Conservation (phyloP, 1,140 invertebrate species). For the Argopecten irradians region DNA sequence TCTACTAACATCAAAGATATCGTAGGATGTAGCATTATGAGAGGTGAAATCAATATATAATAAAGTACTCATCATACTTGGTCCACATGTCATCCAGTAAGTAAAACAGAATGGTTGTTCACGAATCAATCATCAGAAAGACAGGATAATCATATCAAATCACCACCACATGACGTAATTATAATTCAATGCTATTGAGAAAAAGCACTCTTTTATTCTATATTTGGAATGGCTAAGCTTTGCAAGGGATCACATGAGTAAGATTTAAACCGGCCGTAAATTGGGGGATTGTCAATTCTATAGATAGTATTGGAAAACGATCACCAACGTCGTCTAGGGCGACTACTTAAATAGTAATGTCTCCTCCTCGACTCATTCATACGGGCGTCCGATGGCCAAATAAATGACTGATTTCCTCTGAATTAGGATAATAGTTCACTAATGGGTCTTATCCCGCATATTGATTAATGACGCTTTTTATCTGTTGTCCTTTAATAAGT, state of each 20-base stretch:
- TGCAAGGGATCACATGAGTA: neutral
- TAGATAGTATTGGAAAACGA: neutral
- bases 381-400: neutral
- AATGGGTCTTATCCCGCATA: neutral
- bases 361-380: neutral
- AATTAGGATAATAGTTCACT: neutral
- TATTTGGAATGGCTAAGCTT: constrained; percentile 2
- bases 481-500: neutral
- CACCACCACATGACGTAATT: neutral
- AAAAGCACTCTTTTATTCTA: neutral
- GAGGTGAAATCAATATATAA: no score
- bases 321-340: neutral
- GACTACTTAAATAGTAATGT: neutral
- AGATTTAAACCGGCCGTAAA: neutral
- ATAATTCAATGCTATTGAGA: neutral
- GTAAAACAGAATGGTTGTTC: no score
- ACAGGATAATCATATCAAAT: neutral
- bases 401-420: neutral
- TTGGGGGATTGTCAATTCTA: neutral
- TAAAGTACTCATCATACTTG: no score
- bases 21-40: no score
- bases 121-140: neutral
- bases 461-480: neutral
- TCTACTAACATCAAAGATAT: no score
- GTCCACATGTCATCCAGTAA: no score